These are phyloP conservation scores for Hypothenemus hampei DNA, from an alignment of 1,140 invertebrate genomes.

Conservation along the genomic window DNA sequence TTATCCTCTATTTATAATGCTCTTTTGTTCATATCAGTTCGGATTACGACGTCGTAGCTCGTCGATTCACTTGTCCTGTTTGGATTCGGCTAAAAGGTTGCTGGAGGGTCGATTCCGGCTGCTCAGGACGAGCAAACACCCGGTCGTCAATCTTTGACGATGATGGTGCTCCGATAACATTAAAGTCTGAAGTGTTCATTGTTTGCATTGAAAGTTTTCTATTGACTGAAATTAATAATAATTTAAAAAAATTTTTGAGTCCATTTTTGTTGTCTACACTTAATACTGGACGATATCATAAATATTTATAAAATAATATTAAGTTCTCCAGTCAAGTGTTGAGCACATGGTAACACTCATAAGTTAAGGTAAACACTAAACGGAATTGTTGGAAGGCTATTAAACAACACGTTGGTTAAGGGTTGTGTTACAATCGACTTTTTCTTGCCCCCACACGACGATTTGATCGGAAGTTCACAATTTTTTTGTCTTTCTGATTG, in stretches of 20 bases:
- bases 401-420: neutral
- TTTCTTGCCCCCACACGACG: neutral
- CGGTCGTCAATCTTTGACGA: slow-evolving; percentile 24
- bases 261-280: slow-evolving; percentile 18
- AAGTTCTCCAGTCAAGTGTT: slow-evolving; percentile 25
- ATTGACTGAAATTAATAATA: neutral
- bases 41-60: slow-evolving; percentile 28
- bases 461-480: too few relatives aligned
- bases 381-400: slow-evolving; percentile 12
- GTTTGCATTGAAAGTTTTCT: neutral
- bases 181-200: slow-evolving; percentile 25
- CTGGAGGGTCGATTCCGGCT: slow-evolving; percentile 29
- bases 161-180: slow-evolving; percentile 22
- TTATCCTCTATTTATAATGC: slow-evolving; percentile 18
- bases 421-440: neutral
- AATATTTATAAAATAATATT: slow-evolving; percentile 27
- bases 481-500: too few relatives aligned
- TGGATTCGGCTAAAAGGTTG: slow-evolving; percentile 30
- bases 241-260: neutral
- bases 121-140: slow-evolving; percentile 23
- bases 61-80: slow-evolving; percentile 30
- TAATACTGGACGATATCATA: slow-evolving; percentile 21
- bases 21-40: slow-evolving; percentile 21
- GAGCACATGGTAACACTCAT: slow-evolving; percentile 26
- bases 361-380: slow-evolving; percentile 19